phyloP scores from a whole-genome alignment of 1,140 invertebrate genomes.

The Teleogryllus occipitalis region DNA sequence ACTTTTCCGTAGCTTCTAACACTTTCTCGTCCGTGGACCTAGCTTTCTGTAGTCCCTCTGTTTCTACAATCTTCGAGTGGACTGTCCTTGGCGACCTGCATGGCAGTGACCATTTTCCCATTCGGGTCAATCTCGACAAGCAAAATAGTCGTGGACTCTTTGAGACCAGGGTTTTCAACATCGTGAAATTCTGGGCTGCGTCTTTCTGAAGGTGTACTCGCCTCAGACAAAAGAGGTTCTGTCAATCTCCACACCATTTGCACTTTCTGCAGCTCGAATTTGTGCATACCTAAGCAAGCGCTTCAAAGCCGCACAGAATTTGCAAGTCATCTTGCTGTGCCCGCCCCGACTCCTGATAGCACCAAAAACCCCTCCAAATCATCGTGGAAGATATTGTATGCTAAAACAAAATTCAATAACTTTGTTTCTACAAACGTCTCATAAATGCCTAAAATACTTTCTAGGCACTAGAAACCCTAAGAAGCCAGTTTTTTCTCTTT shows the following conservation, averaged over 20 bases:
- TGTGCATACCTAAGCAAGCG: conserved; percentile 26
- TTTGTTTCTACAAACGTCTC: conserved; percentile 9
- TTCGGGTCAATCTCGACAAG: too few relatives aligned
- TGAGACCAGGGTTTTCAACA: background rate
- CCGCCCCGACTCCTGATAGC: conserved; percentile 31
- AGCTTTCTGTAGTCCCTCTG: too few relatives aligned
- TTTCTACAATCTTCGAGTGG: too few relatives aligned
- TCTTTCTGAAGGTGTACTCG: background rate
- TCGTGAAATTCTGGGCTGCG: too few relatives aligned
- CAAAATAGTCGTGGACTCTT: background rate
- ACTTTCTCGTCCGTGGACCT: too few relatives aligned
- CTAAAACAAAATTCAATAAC: conserved; percentile 22
- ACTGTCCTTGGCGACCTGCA: too few relatives aligned
- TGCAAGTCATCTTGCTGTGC: conserved; percentile 34
- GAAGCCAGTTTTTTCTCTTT: conserved; percentile 13
- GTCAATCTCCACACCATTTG: background rate
- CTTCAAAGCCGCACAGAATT: conserved; percentile 30
- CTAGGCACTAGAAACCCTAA: background rate
- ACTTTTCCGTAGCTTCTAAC: too few relatives aligned
- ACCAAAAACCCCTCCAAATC: conserved; percentile 35
- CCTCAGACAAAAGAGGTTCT: background rate
- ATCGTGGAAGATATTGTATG: conserved; percentile 35
- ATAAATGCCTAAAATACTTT: background rate
- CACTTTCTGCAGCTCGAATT: background rate
- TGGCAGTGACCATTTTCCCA: too few relatives aligned